Evolutionary conservation across 2,113 vertebrate genomes (phyloP), one percentile per base, ranked within the genome.

Genomic region (Pitta sordida): DNA sequence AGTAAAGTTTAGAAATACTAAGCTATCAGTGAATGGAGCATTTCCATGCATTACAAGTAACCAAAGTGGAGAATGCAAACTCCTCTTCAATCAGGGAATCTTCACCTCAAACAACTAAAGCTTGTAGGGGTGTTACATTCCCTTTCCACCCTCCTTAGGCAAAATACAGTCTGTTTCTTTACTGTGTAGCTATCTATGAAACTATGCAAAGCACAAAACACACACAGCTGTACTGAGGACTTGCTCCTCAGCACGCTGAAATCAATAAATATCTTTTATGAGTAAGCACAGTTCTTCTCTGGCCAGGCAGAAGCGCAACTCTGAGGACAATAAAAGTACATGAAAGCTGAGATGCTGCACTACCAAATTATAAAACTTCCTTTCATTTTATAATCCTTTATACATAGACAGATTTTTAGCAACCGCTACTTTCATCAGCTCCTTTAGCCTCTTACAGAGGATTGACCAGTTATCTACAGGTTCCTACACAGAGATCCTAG

Each of bases 201-300:
- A 82, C 24, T 6, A 79, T 82, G 23, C 46, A 75, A 87, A 87
- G 6, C 18, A 77, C 46, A 88, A 60, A 91, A 39, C 12, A 23
- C 13, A 26, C 32, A 4, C 5, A 39, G 32, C n/a, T 0, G 0
- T 73, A 3, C 51, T 58, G 34, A 18, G 24, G 20, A 4, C 53
- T 89, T 70, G n/a, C 23, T 88, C 24, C 75, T 95, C 69, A 75
- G 68, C 59, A 21, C 11, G 30, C 36, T 80, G 67, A 90, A 90
- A 90, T 88, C 79, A 76, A 41, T 65, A 37, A 75, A 78, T 23
- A 9, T 3, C 19, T 64, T 68, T 39, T 83, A 14, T 55, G 43
- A 67, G 48, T 34, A 73, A 64, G 26, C 23, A 43, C 24, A 32
- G 53, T 43, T 95, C 41, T 88, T 78, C 34, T 76, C 62, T n/a